phyloP scores from a whole-genome alignment of 2,888 invertebrate genomes.

The Lissonota sp. region DNA sequence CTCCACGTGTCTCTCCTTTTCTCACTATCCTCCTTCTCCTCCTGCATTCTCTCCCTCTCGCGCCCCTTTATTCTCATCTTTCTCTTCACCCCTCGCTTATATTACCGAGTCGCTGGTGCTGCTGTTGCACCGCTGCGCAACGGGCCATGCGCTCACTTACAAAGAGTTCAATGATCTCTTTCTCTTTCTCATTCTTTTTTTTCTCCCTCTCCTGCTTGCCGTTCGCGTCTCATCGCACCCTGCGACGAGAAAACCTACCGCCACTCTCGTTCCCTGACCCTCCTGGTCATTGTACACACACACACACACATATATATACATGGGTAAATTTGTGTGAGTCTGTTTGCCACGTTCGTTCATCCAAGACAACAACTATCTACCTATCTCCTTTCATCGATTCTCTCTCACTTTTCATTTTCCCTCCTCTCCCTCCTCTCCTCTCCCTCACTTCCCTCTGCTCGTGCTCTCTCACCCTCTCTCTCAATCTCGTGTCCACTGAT shows the following conservation, averaged over 20 bases:
- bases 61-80: slow-evolving; percentile 50
- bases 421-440: slow-evolving; percentile 6
- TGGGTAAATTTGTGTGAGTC: neutral
- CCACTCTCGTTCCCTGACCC: slow-evolving; percentile 50
- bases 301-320: neutral
- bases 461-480: slow-evolving; percentile 18
- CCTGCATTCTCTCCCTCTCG: slow-evolving; percentile 47
- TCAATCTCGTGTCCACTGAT: slow-evolving; percentile 27
- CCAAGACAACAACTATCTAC: slow-evolving; percentile 43
- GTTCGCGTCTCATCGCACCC: slow-evolving; percentile 33
- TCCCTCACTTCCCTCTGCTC: slow-evolving; percentile 15
- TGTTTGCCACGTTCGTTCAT: slow-evolving; percentile 57
- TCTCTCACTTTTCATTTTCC: slow-evolving; percentile 58
- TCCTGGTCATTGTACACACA: slow-evolving; percentile 31
- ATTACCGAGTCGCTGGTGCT: slow-evolving; percentile 57
- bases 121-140: slow-evolving; percentile 68
- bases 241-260: slow-evolving; percentile 58
- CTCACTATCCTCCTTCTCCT: slow-evolving; percentile 37
- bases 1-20: slow-evolving; percentile 53
- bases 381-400: slow-evolving; percentile 67
- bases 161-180: slow-evolving; percentile 76
- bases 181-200: slow-evolving; percentile 65
- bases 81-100: slow-evolving; percentile 49
- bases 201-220: slow-evolving; percentile 21
- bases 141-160: slow-evolving; percentile 69